Conservation (phyloP, 2,797 vertebrate genomes). For the Epinephelus malabaricus region DNA sequence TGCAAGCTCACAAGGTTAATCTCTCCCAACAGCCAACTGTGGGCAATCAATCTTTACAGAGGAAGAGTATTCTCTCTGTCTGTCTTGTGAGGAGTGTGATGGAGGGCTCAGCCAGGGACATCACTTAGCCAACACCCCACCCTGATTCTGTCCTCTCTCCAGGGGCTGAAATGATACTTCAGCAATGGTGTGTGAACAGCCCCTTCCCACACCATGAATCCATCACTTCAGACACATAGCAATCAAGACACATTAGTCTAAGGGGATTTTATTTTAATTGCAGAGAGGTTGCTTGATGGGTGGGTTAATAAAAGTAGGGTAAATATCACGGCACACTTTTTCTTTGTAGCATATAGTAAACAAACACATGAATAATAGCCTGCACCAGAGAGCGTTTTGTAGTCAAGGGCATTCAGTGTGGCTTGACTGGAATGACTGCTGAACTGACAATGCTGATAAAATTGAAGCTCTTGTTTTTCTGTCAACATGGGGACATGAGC, state of each 20-base stretch:
- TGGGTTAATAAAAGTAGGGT: constrained; percentile 42
- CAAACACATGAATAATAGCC: constrained; percentile 57
- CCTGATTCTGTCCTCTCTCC: constrained; percentile 57
- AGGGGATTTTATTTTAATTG: constrained; percentile 67
- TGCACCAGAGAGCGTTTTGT: constrained; percentile 38
- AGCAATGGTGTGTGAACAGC: constrained; percentile 52
- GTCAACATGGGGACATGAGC: constrained; percentile 82
- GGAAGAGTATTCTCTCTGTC: constrained; percentile 76
- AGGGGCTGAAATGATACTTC: constrained; percentile 69
- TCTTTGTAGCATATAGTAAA: constrained; percentile 54
- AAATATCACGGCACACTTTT: constrained; percentile 12
- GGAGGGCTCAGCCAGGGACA: constrained; percentile 73
- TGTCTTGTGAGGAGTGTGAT: constrained; percentile 76
- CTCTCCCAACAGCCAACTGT: constrained; percentile 67
- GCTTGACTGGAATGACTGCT: constrained; percentile 67
- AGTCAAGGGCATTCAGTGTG: constrained; percentile 68
- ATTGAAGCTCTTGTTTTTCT: constrained; percentile 81
- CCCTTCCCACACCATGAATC: constrained; percentile 47
- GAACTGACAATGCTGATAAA: constrained; percentile 79
- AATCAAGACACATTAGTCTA: constrained; percentile 46
- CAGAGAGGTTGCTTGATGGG: constrained; percentile 21
- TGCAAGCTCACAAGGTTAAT: constrained; percentile 76
- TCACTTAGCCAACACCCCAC: constrained; percentile 67
- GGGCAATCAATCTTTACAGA: constrained; percentile 72
- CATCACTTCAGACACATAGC: constrained; percentile 60